Conservation (phyloP, 2,113 vertebrate species). For the Channa argus region DNA sequence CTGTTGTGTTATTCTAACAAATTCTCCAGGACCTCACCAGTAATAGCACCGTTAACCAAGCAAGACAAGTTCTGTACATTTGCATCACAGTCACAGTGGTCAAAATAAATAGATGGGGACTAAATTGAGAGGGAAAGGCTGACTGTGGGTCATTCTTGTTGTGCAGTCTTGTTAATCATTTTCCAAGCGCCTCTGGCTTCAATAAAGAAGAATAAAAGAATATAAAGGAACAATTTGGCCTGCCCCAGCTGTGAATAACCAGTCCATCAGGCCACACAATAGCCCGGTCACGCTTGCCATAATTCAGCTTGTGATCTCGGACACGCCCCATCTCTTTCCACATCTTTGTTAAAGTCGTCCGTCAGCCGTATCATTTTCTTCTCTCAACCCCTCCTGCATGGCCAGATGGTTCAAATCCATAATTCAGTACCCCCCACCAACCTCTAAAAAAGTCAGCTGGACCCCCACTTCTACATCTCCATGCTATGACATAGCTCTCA, state of each 20-base stretch:
- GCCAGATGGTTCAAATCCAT: slow-evolving; percentile 99
- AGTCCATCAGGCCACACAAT: slow-evolving; percentile 87
- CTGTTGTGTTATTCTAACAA: slow-evolving; percentile 66
- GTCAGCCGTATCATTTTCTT: slow-evolving; percentile 83
- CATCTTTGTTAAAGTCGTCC: slow-evolving; percentile 89
- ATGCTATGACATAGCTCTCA: slow-evolving; percentile 68
- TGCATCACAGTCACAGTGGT: slow-evolving; percentile 56
- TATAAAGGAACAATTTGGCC: slow-evolving; percentile 89
- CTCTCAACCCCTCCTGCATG: slow-evolving; percentile 59
- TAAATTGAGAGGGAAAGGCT: slow-evolving; percentile 80
- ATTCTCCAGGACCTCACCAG: slow-evolving; percentile 67
- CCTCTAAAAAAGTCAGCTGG: slow-evolving; percentile 44
- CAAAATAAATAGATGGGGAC: slow-evolving; percentile 72
- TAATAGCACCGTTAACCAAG: slow-evolving; percentile 76
- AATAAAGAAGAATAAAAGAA: slow-evolving; percentile 86
- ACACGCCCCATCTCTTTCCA: slow-evolving; percentile 90
- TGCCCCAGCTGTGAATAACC: slow-evolving; percentile 86
- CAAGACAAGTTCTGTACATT: slow-evolving; percentile 51
- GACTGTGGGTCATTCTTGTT: slow-evolving; percentile 77
- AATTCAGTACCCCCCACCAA: slow-evolving; percentile 87
- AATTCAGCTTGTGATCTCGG: slow-evolving; percentile 90
- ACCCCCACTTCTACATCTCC: slow-evolving; percentile 53
- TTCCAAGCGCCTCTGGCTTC: slow-evolving; percentile 82
- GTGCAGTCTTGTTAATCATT: slow-evolving; percentile 84
- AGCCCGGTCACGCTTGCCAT: slow-evolving; percentile 83